Evolutionary conservation across 2,113 vertebrate genomes (phyloP), one percentile per base, ranked within the genome.

Genomic region (Gymnorhina tibicen): DNA sequence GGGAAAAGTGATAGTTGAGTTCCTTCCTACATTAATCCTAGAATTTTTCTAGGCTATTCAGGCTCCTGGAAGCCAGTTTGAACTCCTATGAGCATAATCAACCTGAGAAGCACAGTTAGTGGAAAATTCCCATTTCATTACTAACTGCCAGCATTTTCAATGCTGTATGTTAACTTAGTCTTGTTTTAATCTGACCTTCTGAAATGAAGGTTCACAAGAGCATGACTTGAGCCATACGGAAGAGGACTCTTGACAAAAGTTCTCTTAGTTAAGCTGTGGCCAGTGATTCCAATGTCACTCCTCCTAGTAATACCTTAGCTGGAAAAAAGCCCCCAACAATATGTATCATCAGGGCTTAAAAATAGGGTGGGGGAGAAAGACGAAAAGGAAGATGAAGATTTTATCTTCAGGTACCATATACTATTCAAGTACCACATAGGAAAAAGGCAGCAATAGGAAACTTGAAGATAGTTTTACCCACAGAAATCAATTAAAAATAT

Each of bases 31-130:
- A 91, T 62, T 60, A 80, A 86, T 75, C 85, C 88, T 86, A 64
- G 56, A 86, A 44, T 86, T 94, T 62, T n/a, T 60, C 80, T 68
- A 89, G 86, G 52, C 27, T 92, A 35, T 91, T 89, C n/a, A 78
- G 66, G 83, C 80, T 89, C 72, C 76, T 68, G 53, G 69, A 84
- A 93, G 81, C 58, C 90, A 75, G 35, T 62, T 44, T 85, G 73
- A 91, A 59, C 58, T 89, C 91, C 79, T 81, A 9, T 52, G 52
- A 96, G 66, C 56, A 76, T 58, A 72, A 87, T 85, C 60, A 84
- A 97, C 96, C 90, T 96, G 95, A 96, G 95, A 96, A 95, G 66
- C 35, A 89, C 88, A 95, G 91, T 95, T 93, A 96, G 95, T 95
- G 86, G 92, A 89, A 80, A 88, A 89, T 67, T 86, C 64, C 79